A percentile compares a stretch with the other conserved stretches of the same genome.
Conservation (phyloP, 2,797 vertebrate genomes). For the Characodon lateralis region DNA sequence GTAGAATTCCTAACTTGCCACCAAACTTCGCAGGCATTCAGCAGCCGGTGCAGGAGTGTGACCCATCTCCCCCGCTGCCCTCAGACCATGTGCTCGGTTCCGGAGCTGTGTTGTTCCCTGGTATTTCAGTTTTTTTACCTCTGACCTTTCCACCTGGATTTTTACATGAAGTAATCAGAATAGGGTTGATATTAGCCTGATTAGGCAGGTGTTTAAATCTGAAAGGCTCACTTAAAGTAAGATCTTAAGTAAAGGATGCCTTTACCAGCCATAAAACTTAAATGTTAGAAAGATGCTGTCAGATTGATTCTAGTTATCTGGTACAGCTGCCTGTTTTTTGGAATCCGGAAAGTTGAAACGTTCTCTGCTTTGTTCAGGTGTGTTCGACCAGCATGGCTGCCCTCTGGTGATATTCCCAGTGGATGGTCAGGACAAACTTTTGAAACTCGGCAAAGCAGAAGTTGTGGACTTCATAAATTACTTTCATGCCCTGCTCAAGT, state of each 20-base stretch:
- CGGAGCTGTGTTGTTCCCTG: slow-evolving; percentile 78
- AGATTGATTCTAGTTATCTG: background rate
- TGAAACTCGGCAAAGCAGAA: slow-evolving; percentile 71
- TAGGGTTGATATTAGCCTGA: background rate
- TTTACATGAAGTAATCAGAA: background rate
- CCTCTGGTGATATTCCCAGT: slow-evolving; percentile 79
- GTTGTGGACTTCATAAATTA: slow-evolving; percentile 79
- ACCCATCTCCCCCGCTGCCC: slow-evolving; percentile 60
- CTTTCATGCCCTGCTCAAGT: slow-evolving; percentile 78
- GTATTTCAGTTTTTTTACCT: slow-evolving; percentile 52
- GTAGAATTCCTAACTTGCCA: slow-evolving; percentile 29
- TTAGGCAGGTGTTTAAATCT: background rate
- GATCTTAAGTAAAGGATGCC: background rate
- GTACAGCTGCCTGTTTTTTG: background rate
- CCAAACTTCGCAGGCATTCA: slow-evolving; percentile 54
- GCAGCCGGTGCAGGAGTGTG: slow-evolving; percentile 36
- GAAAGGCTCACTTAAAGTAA: background rate
- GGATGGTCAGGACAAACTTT: slow-evolving; percentile 67
- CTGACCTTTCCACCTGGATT: too few species aligned
- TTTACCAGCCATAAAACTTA: background rate
- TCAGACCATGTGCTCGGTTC: slow-evolving; percentile 76
- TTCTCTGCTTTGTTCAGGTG: slow-evolving; percentile 59
- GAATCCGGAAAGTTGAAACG: background rate
- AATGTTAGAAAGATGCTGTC: background rate
- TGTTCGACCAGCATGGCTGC: slow-evolving; percentile 80